Evolutionary conservation across 2,797 vertebrate species (phyloP).

Genomic region (Erethizon dorsatum): DNA sequence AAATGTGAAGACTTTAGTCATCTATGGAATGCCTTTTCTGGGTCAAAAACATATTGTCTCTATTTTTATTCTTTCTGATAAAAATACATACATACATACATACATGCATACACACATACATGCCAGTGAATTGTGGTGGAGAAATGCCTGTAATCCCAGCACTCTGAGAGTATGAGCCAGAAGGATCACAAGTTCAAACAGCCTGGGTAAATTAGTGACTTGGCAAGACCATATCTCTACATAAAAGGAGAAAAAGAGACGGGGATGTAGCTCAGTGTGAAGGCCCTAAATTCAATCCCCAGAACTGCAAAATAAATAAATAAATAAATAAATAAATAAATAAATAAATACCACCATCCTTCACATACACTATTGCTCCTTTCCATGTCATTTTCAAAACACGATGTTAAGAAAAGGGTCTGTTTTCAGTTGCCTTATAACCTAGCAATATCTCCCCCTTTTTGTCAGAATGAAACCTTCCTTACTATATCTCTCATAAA

Average conservation of each 20-base stretch:
- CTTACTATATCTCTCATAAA: not conserved
- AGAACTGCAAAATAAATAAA: not conserved
- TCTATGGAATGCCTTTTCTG: not conserved
- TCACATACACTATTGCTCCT: not conserved
- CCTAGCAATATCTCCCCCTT: not conserved
- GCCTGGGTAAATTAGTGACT: not conserved
- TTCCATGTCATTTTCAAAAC: not conserved
- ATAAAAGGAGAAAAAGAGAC: not conserved
- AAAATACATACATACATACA: not conserved
- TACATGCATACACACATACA: not conserved
- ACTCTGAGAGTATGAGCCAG: not conserved
- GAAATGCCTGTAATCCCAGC: not conserved
- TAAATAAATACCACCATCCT: not conserved
- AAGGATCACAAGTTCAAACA: not conserved
- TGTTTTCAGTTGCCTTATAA: not conserved
- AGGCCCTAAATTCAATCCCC: not conserved
- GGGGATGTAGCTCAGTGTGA: not conserved
- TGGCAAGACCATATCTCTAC: not conserved
- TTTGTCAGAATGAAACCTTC: not conserved
- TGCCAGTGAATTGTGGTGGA: no score
- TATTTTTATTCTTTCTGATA: not conserved
- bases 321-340: not conserved
- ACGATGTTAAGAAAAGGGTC: not conserved
- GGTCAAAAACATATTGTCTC: not conserved
- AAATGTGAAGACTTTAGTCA: not conserved